These are phyloP conservation scores for Andrena bucephala DNA, from an alignment of 2,888 invertebrate genomes.

Conservation along the genomic window DNA sequence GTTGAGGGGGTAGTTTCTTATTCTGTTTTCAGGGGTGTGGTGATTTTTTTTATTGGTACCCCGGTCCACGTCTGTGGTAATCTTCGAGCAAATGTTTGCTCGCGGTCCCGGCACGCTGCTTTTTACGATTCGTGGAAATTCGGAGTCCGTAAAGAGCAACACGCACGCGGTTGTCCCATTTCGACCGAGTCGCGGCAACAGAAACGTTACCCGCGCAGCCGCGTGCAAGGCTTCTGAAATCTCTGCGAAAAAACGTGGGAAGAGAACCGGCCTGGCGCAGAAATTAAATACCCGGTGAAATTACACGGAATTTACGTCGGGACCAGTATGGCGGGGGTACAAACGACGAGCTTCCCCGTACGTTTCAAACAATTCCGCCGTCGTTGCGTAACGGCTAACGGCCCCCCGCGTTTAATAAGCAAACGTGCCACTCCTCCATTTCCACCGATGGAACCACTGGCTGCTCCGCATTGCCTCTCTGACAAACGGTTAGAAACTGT, in stretches of 20 bases:
- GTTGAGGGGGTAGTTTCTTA: no score
- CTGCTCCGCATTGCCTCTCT: neutral
- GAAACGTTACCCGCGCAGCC: neutral
- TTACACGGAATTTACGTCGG: neutral
- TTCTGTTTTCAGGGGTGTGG: no score
- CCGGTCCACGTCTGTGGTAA: neutral
- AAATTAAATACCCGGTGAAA: conserved; percentile 7
- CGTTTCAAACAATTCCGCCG: neutral
- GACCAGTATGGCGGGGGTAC: neutral
- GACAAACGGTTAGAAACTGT: conserved; percentile 1
- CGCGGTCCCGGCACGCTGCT: neutral
- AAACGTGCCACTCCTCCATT: conserved; percentile 7
- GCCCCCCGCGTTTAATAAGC: conserved; percentile 20
- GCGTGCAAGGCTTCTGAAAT: neutral
- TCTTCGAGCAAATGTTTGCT: neutral
- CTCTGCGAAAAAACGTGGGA: neutral
- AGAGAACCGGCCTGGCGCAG: neutral
- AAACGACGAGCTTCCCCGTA: neutral
- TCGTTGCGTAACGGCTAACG: conserved; percentile 5
- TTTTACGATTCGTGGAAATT: conserved; percentile 21
- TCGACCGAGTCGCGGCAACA: neutral
- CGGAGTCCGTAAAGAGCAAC: conserved; percentile 24
- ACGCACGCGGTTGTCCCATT: conserved; percentile 4
- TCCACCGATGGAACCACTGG: conserved; percentile 9
- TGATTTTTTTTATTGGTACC: no score